These are phyloP conservation scores for Momotus momota DNA, from an alignment of 2,797 vertebrate species.

Conservation along the genomic window DNA sequence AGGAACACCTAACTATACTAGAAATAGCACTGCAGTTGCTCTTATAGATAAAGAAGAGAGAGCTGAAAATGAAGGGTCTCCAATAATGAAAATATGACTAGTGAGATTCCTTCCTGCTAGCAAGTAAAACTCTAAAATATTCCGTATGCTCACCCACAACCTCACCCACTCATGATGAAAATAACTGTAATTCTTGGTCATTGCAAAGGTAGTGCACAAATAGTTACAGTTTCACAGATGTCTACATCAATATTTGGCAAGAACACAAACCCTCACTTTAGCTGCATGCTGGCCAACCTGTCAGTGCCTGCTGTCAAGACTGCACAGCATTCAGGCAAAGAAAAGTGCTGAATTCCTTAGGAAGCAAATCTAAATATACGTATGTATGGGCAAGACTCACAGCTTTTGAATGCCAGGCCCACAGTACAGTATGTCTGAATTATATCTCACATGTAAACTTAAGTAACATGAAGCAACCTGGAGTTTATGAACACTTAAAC, in stretches of 20 bases:
- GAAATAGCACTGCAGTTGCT: not conserved
- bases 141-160: not conserved
- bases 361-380: not conserved
- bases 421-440: not conserved
- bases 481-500: not conserved
- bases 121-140: not conserved
- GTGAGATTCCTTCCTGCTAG: not conserved
- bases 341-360: not conserved
- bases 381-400: not conserved
- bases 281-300: not conserved
- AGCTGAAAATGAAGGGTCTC: not conserved
- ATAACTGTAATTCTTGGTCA: constrained; percentile 32
- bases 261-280: not conserved
- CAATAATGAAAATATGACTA: not conserved
- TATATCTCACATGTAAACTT: not conserved
- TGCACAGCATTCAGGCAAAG: not conserved
- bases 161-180: not conserved
- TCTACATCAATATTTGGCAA: constrained; percentile 1
- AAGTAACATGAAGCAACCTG: not conserved
- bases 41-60: not conserved
- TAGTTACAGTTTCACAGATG: not conserved
- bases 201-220: not conserved
- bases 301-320: not conserved
- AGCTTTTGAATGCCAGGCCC: not conserved
- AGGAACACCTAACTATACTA: not conserved